These are phyloP conservation scores for Torymus texanus DNA, from an alignment of 2,888 invertebrate genomes.

Conservation along the genomic window DNA sequence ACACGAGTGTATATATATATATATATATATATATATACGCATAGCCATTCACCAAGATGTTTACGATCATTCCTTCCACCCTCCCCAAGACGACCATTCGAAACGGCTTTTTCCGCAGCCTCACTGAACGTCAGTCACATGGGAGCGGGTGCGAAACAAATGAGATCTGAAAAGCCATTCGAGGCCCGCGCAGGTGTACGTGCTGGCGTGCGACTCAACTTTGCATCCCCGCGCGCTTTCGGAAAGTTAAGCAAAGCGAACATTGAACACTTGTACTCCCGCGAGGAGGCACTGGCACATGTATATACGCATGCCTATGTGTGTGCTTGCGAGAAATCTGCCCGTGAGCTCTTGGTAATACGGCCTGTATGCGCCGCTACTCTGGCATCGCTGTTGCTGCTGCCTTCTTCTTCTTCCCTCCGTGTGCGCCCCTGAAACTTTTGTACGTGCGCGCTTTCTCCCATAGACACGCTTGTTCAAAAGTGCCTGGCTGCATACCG, in stretches of 20 bases:
- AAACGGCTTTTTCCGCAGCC: neutral
- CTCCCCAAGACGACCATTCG: neutral
- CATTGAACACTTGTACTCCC: slow-evolving; percentile 55
- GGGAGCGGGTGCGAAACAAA: slow-evolving; percentile 39
- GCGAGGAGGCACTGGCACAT: slow-evolving; percentile 19
- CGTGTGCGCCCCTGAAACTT: slow-evolving; percentile 35
- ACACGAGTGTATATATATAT: too few relatives aligned
- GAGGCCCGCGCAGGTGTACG: slow-evolving; percentile 41
- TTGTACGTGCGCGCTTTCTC: slow-evolving; percentile 49
- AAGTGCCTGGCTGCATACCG: slow-evolving; percentile 53
- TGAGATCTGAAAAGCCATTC: slow-evolving; percentile 47
- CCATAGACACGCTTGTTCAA: slow-evolving; percentile 43
- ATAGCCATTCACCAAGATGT: neutral
- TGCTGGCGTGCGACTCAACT: slow-evolving; percentile 37
- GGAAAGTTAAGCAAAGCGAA: slow-evolving; percentile 53
- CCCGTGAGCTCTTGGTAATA: slow-evolving; percentile 52
- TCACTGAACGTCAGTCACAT: neutral
- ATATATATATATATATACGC: too few relatives aligned
- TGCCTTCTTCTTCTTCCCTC: neutral
- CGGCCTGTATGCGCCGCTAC: neutral
- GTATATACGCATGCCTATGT: neutral
- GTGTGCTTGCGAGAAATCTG: slow-evolving; percentile 47
- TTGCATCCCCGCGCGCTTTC: slow-evolving; percentile 44
- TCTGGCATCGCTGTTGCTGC: too few relatives aligned
- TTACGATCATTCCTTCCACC: neutral